A percentile compares a stretch with the other conserved stretches of the same genome.
Conservation (phyloP, 2,888 invertebrate genomes). For the Ditula angustiorana region DNA sequence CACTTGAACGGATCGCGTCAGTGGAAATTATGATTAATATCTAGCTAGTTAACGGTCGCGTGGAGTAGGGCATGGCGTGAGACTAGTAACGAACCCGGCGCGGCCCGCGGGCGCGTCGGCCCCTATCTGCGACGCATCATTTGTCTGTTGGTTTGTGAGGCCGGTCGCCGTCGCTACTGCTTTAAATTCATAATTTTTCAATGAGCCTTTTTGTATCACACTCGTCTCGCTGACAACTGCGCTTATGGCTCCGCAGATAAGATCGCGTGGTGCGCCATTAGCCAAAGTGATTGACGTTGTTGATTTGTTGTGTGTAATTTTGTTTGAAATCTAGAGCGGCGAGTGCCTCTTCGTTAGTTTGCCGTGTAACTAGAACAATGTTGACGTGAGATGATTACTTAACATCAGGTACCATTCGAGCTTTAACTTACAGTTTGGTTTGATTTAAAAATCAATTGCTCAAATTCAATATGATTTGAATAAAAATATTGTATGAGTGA, state of each 20-base stretch:
- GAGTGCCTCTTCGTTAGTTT: conserved; percentile 59
- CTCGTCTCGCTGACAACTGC: conserved; percentile 76
- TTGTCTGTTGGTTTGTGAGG: conserved; percentile 58
- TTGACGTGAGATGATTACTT: conserved; percentile 59
- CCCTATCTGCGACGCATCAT: conserved; percentile 63
- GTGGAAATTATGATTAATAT: conserved; percentile 82
- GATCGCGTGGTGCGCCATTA: conserved; percentile 79
- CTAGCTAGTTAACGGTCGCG: conserved; percentile 67
- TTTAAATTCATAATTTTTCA: conserved; percentile 73
- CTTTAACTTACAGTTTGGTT: conserved; percentile 18
- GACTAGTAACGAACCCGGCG: conserved; percentile 39
- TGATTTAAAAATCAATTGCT: conserved; percentile 33
- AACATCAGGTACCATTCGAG: conserved; percentile 6
- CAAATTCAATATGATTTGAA: conserved; percentile 14
- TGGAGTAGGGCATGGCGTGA: conserved; percentile 34
- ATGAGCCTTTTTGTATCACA: conserved; percentile 63
- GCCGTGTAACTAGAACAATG: conserved; percentile 61
- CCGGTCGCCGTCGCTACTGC: conserved; percentile 65
- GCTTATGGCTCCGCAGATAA: conserved; percentile 75
- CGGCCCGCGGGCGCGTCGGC: conserved; percentile 59
- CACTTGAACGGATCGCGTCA: conserved; percentile 77
- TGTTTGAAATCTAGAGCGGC: conserved; percentile 80
- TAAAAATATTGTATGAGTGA: conserved; percentile 5
- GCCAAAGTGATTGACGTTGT: conserved; percentile 83
- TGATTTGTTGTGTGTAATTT: conserved; percentile 82